phyloP scores from a whole-genome alignment of 2,888 invertebrate genomes.

The Ennomos fuscantarius region DNA sequence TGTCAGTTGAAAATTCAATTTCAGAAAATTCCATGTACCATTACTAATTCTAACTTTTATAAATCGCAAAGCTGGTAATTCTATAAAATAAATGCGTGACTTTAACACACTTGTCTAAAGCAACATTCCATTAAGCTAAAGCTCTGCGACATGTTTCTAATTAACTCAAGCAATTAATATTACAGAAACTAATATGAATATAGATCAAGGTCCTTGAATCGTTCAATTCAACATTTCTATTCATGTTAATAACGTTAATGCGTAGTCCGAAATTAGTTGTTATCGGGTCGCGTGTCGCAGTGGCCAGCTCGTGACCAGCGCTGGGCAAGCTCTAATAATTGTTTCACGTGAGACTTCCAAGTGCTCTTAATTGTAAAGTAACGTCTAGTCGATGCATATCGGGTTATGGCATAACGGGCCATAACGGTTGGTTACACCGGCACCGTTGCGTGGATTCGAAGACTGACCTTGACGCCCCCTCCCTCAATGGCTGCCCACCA shows the following conservation, averaged over 20 bases:
- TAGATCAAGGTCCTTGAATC: slow-evolving; percentile 66
- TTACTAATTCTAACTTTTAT: too few species aligned
- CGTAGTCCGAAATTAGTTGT: slow-evolving; percentile 68
- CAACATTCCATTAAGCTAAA: slow-evolving; percentile 41
- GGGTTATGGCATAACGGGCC: slow-evolving; percentile 52
- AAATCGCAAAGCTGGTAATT: too few species aligned
- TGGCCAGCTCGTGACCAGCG: slow-evolving; percentile 52
- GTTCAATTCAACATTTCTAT: slow-evolving; percentile 57
- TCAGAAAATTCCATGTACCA: too few species aligned
- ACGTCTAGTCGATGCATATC: slow-evolving; percentile 70
- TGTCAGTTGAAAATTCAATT: too few species aligned
- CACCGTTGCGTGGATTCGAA: slow-evolving; percentile 75
- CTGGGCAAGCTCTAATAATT: slow-evolving; percentile 65
- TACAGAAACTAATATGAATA: slow-evolving; percentile 52
- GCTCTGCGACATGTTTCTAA: slow-evolving; percentile 37
- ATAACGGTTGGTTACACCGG: slow-evolving; percentile 57
- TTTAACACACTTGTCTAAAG: slow-evolving; percentile 52
- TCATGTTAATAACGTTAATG: slow-evolving; percentile 63
- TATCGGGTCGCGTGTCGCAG: slow-evolving; percentile 71
- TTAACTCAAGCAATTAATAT: slow-evolving; percentile 37
- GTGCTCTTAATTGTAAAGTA: slow-evolving; percentile 62
- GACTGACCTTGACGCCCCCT: slow-evolving; percentile 76
- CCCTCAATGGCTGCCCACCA: slow-evolving; percentile 55
- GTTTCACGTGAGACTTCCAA: slow-evolving; percentile 63
- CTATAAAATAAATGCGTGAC: slow-evolving; percentile 32